Evolutionary conservation across 2,113 vertebrate genomes (phyloP).

Genomic region (Rhombomys opimus): DNA sequence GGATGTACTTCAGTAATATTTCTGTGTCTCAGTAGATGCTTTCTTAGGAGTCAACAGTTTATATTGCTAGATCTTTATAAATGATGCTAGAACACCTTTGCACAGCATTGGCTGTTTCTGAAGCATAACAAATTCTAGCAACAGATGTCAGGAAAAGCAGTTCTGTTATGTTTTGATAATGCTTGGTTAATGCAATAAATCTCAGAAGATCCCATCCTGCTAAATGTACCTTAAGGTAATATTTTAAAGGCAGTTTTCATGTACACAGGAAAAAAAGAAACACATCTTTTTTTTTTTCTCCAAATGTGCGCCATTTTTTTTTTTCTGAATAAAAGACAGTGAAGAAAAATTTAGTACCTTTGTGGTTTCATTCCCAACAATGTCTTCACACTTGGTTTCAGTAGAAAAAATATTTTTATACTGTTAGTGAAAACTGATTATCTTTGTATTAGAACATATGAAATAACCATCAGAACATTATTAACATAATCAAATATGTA

Average conservation of each 20-base stretch:
- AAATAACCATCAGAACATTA: neutral
- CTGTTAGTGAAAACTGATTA: neutral
- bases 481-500: neutral
- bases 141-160: conserved; percentile 57
- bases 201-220: conserved; percentile 27
- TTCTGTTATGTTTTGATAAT: conserved; percentile 65
- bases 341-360: conserved; percentile 15
- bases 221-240: conserved; percentile 58
- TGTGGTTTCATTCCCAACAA: conserved; percentile 18
- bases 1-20: conserved; percentile 62
- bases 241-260: conserved; percentile 59
- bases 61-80: conserved; percentile 78
- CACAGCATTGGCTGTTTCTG: conserved; percentile 39
- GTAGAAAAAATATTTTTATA: conserved; percentile 23
- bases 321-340: conserved; percentile 46
- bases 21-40: conserved; percentile 67
- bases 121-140: conserved; percentile 62
- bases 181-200: conserved; percentile 43
- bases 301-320: conserved; percentile 58
- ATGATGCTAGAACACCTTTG: conserved; percentile 70
- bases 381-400: conserved; percentile 30
- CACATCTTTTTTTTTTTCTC: neutral
- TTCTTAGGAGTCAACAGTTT: conserved; percentile 74
- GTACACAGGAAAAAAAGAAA: conserved; percentile 4
- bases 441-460: neutral